Evolutionary conservation across 2,113 vertebrate genomes (phyloP), one percentile per base, ranked within the genome.

Genomic region (Leptosomus discolor): DNA sequence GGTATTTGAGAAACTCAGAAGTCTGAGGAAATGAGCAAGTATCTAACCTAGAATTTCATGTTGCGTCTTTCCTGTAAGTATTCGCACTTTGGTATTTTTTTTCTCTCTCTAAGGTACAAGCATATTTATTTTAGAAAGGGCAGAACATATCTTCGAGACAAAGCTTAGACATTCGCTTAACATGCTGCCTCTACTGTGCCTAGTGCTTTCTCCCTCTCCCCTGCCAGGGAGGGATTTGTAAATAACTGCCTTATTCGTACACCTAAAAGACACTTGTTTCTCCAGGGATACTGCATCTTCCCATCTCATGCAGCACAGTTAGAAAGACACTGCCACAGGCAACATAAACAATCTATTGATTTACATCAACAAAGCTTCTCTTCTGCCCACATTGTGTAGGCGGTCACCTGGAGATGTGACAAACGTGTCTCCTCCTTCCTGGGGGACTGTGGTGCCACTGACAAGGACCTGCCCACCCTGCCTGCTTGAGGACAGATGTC

Each of bases 1-100:
- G 63, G 89, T 94, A 97, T 97, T 86, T 94, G 96, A 96, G 91
- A 95, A 95, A 91, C 92, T 75, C 93, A 95, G 83, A 93, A 97
- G 85, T 90, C 95, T 96, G 87, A 94, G 74, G 48, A 96, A 96
- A 95, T 24, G 32, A 90, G 94, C 85, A 97, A 95, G 85, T 61
- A 90, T 58, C 76, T 91, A 96, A 90, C 65, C 34, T 91, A 96
- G 77, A 83, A 96, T 93, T 98, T 97, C 90, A 92, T 53, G 61
- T 71, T 70, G 73, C 81, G 74, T 95, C 67, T 94, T 53, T 86
- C 74, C 76, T 90, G 56, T 16, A 90, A 94, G 79, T 84, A 69
- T 92, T 97, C 17, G 12, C 74, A 89, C 83, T 97, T 90, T 58
- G 50, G 24, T 86, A 43, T 54, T 94, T 90, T 85, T 71, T 10